Conservation (phyloP, 53 echinoderm and acorn worm species). For the Mesocentrotus franciscanus region DNA sequence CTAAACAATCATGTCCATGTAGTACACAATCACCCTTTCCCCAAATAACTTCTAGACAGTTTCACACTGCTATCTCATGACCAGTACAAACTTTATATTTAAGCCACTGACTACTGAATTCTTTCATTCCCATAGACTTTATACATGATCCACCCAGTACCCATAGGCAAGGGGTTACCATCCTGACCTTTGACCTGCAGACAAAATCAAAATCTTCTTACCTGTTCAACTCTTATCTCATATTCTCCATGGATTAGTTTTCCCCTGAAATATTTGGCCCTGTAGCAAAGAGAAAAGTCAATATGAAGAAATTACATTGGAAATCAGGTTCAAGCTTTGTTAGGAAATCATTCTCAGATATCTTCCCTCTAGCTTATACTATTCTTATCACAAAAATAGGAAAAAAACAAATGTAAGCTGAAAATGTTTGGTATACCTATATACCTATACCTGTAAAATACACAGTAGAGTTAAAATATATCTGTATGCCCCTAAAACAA, state of each 20-base stretch:
- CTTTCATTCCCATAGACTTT: no score
- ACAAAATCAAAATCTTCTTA: conserved; percentile 58
- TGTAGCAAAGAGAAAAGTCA: conserved; percentile 35
- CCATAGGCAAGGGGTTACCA: no score
- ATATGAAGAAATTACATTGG: not conserved
- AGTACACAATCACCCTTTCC: no score
- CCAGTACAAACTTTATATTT: no score
- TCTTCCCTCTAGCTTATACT: no score
- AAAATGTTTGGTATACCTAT: not conserved
- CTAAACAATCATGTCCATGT: no score
- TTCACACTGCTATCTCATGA: no score
- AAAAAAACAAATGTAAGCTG: not conserved
- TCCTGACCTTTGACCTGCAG: not conserved
- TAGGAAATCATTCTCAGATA: not conserved
- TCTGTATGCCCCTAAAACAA: not conserved
- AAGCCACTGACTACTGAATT: not conserved
- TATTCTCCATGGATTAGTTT: conserved; percentile 94
- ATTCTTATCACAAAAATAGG: not conserved
- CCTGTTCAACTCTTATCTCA: conserved; percentile 97
- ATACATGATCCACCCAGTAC: no score
- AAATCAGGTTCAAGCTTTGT: not conserved
- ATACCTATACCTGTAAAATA: no score
- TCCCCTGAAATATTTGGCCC: conserved; percentile 95
- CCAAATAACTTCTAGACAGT: no score
- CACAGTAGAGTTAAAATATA: not conserved